phyloP scores from a whole-genome alignment of 2,888 invertebrate genomes.

The Drosophila tanythrix region DNA sequence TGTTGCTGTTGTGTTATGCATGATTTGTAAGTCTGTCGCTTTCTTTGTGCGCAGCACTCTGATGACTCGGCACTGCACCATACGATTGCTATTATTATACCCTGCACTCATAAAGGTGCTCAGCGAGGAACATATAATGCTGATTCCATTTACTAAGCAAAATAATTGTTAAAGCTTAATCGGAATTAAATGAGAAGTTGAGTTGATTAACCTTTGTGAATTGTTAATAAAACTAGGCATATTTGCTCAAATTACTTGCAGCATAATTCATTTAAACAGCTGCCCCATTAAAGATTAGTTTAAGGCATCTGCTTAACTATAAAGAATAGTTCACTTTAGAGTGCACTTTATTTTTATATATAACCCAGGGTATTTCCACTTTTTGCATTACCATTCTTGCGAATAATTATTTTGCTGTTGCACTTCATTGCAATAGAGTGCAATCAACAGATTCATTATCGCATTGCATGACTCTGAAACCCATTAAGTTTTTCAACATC shows the following conservation, averaged over 20 bases:
- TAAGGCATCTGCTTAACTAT: background rate
- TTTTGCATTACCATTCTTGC: background rate
- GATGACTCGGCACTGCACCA: conserved; percentile 72
- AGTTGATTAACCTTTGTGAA: conserved; percentile 1
- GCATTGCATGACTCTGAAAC: conserved; percentile 47
- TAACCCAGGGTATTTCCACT: conserved; percentile 34
- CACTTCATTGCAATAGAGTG: conserved; percentile 56
- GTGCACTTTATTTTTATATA: background rate
- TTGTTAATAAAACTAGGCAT: background rate
- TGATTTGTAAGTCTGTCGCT: conserved; percentile 66
- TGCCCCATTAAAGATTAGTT: background rate
- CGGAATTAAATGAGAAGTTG: background rate
- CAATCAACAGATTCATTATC: conserved; percentile 57
- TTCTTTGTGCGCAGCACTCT: conserved; percentile 63
- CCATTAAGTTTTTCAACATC: conserved; percentile 43
- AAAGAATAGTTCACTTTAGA: background rate
- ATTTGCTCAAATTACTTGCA: background rate
- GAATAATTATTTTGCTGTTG: conserved; percentile 55
- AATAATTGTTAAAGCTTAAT: background rate
- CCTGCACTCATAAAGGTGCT: conserved; percentile 19
- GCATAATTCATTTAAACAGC: background rate
- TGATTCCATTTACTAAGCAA: background rate
- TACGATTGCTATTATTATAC: conserved; percentile 45
- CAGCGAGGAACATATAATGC: background rate
- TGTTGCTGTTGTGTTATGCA: conserved; percentile 53